A percentile compares a stretch with the other conserved stretches of the same genome.
Conservation (phyloP, 2,888 invertebrate genomes). For the Pachliopta kotzebuea region DNA sequence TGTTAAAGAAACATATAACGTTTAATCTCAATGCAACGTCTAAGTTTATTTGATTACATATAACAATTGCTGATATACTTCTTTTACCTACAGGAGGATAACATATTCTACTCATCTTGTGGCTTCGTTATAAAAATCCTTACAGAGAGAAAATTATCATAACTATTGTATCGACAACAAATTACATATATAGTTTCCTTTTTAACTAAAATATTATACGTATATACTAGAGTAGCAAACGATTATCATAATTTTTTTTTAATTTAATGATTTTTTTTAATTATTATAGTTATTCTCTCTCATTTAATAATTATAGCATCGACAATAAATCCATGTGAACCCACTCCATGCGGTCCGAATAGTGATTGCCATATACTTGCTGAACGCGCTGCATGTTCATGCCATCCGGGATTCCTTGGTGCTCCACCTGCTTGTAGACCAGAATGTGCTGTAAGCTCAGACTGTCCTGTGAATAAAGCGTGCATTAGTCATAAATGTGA, state of each 20-base stretch:
- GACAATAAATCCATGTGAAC: constrained; percentile 83
- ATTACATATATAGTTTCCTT: no score
- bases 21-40: no score
- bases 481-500: constrained; percentile 88
- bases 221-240: no score
- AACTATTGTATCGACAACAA: no score
- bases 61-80: not conserved
- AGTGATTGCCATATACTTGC: constrained; percentile 86
- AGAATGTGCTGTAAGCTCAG: constrained; percentile 88
- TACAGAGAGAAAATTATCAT: not conserved
- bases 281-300: not conserved
- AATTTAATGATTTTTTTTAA: no score
- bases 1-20: no score
- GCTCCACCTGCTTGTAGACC: constrained; percentile 88
- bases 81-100: not conserved
- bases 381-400: constrained; percentile 87
- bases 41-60: no score
- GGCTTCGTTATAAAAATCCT: not conserved
- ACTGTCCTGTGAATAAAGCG: constrained; percentile 86
- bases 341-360: constrained; percentile 88
- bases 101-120: not conserved
- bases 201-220: no score
- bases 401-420: constrained; percentile 84
- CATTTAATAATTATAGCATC: constrained; percentile 38
- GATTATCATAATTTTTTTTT: no score